Conservation (phyloP, 2,888 invertebrate genomes). For the Ophion ellenae region DNA sequence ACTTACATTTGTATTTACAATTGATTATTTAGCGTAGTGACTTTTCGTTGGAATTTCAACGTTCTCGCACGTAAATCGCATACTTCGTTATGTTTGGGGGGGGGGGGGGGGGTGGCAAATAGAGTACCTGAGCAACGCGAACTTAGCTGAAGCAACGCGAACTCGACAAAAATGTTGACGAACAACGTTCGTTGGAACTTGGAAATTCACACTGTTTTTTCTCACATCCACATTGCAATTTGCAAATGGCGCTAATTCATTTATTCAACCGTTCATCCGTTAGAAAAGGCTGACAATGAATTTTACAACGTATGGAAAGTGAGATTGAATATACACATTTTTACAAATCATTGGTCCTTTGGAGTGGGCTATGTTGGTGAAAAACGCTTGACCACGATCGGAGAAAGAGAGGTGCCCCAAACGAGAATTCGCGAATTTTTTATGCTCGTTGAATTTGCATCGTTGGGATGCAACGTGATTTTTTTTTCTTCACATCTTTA, state of each 20-base stretch:
- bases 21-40: neutral
- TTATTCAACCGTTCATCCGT: neutral
- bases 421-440: neutral
- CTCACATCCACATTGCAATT: neutral
- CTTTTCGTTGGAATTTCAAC: slow-evolving; percentile 22
- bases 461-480: no score
- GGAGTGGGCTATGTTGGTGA: slow-evolving; percentile 24
- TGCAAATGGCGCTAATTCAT: slow-evolving; percentile 6
- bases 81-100: slow-evolving; percentile 1
- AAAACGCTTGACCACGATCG: neutral
- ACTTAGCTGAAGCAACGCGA: neutral
- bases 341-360: slow-evolving; percentile 56
- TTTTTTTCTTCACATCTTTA: neutral
- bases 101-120: neutral
- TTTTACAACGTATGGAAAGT: slow-evolving; percentile 30
- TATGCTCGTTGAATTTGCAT: neutral
- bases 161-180: neutral
- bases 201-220: neutral
- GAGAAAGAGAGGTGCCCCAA: neutral
- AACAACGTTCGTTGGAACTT: slow-evolving; percentile 10
- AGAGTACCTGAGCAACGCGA: neutral
- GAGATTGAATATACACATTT: slow-evolving; percentile 39
- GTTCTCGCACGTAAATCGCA: neutral
- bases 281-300: slow-evolving; percentile 37
- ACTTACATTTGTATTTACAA: slow-evolving; percentile 20